Conservation (phyloP, 2,888 invertebrate genomes). For the Hymenopus coronatus region DNA sequence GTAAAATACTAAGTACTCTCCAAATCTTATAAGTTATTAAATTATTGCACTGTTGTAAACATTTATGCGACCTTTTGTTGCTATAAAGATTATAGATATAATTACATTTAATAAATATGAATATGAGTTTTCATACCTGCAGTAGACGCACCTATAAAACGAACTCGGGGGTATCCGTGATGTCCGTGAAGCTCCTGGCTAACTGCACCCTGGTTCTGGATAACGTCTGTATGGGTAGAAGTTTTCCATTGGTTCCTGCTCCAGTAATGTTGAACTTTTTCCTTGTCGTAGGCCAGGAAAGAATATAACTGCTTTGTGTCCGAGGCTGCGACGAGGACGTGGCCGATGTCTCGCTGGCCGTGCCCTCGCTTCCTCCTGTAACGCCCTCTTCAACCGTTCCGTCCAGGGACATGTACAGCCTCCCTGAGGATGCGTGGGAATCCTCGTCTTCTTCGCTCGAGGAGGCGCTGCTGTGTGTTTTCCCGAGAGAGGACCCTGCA, state of each 20-base stretch:
- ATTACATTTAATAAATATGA: too few species aligned
- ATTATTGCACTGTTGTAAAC: too few species aligned
- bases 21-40: too few species aligned
- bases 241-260: slow-evolving; percentile 1
- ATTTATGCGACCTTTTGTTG: too few species aligned
- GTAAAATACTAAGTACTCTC: too few species aligned
- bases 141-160: slow-evolving; percentile 14
- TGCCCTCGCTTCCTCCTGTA: slow-evolving; percentile 9
- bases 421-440: slow-evolving; percentile 44
- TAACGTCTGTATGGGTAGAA: slow-evolving; percentile 15
- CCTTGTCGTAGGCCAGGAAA: slow-evolving; percentile 55
- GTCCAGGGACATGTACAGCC: slow-evolving; percentile 47
- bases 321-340: neutral
- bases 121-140: neutral
- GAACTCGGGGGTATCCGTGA: slow-evolving; percentile 22
- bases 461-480: slow-evolving; percentile 37
- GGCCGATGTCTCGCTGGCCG: neutral
- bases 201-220: slow-evolving; percentile 21
- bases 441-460: slow-evolving; percentile 5
- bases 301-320: slow-evolving; percentile 39
- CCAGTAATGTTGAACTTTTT: slow-evolving; percentile 36
- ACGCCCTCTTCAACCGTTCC: slow-evolving; percentile 33
- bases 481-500: slow-evolving; percentile 15
- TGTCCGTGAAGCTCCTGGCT: slow-evolving; percentile 22
- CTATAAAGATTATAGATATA: too few species aligned